Base-by-base conservation (phyloP, 1,140 invertebrate genomes). In the Drosophila auraria region DNA sequence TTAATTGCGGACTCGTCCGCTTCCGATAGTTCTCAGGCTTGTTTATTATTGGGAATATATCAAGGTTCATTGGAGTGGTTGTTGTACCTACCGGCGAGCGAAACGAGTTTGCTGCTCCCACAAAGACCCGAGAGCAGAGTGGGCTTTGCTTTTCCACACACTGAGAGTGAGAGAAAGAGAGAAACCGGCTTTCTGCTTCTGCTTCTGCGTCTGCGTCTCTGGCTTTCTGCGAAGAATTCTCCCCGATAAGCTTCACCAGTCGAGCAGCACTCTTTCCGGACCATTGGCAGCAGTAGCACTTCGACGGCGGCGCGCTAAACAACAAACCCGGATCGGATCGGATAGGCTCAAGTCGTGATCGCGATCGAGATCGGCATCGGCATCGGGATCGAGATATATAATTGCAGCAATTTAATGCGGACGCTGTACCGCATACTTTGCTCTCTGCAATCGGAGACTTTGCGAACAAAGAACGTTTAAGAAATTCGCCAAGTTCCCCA, bases 201-300 rank as follows among this genome's bases (percentile, higher is more conserved):
- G 54, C 44, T 33, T 78, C 74, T 78, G 54, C 44, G 38, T 78
- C 74, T 78, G 56, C 33, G 47, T 78, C 53, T 62, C 30, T 42
- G 84, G 78, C 84, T 87, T 87, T 82, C 79, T 79, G 70, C 60
- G 51, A 54, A 71, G 64, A 71, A 69, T 71, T 69, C 68, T 71
- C 50, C 68, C 49, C 60, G 63, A 76, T 87, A 86, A 71, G 78
- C 77, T 74, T 79, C 78, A 77, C 47, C 63, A 82, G 72, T 38
- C 60, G 66, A 71, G 45, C 71, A 65, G 44, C 72, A 66, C 45
- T 90, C 75, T 92, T 84, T 80, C 78, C 89, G 90, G 77, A 82
- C 90, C 90, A 90, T 92, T 92, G 81, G 76, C 77, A 40, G 60
- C 83, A 92, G 90, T 92, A 83, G 66, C 78, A 84, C 70, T 87